Conservation (phyloP, 2,888 invertebrate genomes). For the Protophormia terraenovae region DNA sequence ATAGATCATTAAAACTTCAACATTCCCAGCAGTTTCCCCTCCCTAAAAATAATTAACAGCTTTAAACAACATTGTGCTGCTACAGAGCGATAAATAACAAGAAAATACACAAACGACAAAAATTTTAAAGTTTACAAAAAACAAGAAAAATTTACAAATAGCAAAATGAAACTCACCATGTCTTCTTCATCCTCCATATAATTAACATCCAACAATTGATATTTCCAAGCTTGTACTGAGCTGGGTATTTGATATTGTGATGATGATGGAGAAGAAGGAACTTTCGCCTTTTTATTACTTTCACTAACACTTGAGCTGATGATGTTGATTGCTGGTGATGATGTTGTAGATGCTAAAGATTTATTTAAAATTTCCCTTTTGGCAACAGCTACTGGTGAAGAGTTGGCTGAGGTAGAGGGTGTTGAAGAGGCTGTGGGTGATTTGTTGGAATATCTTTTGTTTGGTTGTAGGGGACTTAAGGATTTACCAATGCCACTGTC, state of each 20-base stretch:
- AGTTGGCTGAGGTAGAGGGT: slow-evolving; percentile 49
- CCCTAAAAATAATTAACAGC: slow-evolving; percentile 35
- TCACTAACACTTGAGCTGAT: neutral
- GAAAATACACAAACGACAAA: slow-evolving; percentile 8
- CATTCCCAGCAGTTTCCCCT: slow-evolving; percentile 55
- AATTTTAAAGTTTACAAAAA: neutral
- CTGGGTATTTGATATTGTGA: neutral
- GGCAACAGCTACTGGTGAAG: slow-evolving; percentile 52
- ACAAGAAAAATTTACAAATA: neutral
- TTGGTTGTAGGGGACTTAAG: slow-evolving; percentile 51
- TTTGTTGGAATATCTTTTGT: slow-evolving; percentile 41
- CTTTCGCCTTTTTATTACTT: slow-evolving; percentile 35
- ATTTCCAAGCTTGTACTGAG: slow-evolving; percentile 80
- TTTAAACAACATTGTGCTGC: slow-evolving; percentile 16
- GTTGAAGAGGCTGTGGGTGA: slow-evolving; percentile 68
- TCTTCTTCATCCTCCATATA: slow-evolving; percentile 81
- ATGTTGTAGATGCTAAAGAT: neutral
- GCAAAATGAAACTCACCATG: slow-evolving; percentile 77
- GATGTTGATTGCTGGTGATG: slow-evolving; percentile 3
- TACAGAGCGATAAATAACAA: slow-evolving; percentile 17
- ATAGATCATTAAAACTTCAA: slow-evolving; percentile 55
- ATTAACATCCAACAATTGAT: slow-evolving; percentile 77
- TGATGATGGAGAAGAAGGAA: neutral
- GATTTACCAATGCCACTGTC: slow-evolving; percentile 66
- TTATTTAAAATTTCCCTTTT: neutral